Evolutionary conservation across 2,888 invertebrate genomes (phyloP).

Genomic region (Acronicta psi): DNA sequence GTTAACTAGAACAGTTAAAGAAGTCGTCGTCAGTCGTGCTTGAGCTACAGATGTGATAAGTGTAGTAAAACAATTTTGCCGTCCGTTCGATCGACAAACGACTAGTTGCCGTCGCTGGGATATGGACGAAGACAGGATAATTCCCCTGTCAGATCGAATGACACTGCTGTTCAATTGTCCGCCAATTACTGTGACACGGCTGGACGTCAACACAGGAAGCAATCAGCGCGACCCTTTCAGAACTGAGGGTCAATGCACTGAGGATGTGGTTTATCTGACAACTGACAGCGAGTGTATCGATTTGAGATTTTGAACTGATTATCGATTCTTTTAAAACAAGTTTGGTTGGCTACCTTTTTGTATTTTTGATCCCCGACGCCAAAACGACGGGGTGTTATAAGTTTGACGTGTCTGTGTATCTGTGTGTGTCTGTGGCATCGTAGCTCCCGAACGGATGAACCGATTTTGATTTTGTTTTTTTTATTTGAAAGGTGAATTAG

Average conservation of each 20-base stretch:
- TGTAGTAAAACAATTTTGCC: constrained; percentile 15
- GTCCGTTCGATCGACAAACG: constrained; percentile 25
- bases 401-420: no score
- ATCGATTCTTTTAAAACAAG: neutral
- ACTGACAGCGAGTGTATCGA: constrained; percentile 1
- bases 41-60: no score
- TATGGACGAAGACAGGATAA: constrained; percentile 36
- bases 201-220: constrained; percentile 67
- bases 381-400: no score
- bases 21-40: no score
- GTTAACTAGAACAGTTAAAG: no score
- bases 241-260: constrained; percentile 38
- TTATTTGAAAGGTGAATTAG: no score
- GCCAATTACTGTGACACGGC: constrained; percentile 41
- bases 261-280: constrained; percentile 32
- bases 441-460: no score
- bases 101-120: constrained; percentile 4
- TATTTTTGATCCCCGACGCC: no score
- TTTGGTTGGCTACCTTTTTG: neutral
- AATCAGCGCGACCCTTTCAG: constrained; percentile 61
- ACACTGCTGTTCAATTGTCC: constrained; percentile 51
- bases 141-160: constrained; percentile 47
- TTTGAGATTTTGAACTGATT: neutral
- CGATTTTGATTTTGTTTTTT: no score
- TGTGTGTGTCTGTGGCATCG: no score